phyloP scores from a whole-genome alignment of 2,113 vertebrate genomes.

The Struthidea cinerea region DNA sequence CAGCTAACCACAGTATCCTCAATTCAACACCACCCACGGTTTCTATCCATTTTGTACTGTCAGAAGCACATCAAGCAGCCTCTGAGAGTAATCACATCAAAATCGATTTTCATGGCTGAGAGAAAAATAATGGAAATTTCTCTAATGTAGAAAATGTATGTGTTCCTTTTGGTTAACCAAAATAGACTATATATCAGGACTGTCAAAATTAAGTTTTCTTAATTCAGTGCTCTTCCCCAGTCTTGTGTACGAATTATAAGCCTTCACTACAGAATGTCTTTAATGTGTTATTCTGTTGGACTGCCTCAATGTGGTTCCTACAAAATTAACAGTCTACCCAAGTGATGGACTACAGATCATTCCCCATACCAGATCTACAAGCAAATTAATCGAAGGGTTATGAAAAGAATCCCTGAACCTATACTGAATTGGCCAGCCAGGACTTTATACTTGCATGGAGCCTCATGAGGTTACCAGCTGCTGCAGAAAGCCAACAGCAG shows the following conservation, averaged over 20 bases:
- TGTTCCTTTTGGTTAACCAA: slow-evolving; percentile 99
- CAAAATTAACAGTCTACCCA: slow-evolving; percentile 11
- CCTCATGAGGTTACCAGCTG: background rate
- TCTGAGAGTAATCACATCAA: slow-evolving; percentile 94
- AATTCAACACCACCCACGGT: slow-evolving; percentile 74
- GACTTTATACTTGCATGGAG: background rate
- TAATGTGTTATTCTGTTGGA: slow-evolving; percentile 8
- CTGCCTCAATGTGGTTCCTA: background rate
- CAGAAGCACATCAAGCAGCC: slow-evolving; percentile 84
- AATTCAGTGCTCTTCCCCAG: slow-evolving; percentile 66
- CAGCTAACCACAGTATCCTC: slow-evolving; percentile 69
- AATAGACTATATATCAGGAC: slow-evolving; percentile 94
- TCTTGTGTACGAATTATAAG: slow-evolving; percentile 71
- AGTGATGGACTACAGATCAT: background rate
- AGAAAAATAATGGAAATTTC: slow-evolving; percentile 98
- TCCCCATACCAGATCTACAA: background rate
- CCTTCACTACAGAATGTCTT: background rate
- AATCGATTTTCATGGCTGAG: slow-evolving; percentile 99
- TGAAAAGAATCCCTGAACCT: background rate
- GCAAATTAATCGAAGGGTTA: background rate
- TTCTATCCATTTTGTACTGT: slow-evolving; percentile 86
- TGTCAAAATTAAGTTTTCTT: slow-evolving; percentile 87
- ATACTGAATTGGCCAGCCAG: background rate
- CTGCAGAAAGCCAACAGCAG: background rate
- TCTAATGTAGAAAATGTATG: slow-evolving; percentile 98